These are phyloP conservation scores for Aphidoletes aphidimyza DNA, from an alignment of 2,888 invertebrate species.

Conservation along the genomic window DNA sequence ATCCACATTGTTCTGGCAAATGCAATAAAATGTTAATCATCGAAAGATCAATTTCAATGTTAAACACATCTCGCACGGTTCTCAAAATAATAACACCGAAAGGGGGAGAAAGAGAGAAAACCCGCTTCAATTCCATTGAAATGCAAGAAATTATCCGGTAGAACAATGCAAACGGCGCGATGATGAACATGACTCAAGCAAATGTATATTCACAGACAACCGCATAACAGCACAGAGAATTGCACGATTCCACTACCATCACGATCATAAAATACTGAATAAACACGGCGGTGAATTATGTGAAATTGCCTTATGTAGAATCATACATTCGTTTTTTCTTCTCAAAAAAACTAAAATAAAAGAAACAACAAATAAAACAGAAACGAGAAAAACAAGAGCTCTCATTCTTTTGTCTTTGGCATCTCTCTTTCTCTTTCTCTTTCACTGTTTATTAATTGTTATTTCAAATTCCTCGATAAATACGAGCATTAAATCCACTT, in stretches of 20 bases:
- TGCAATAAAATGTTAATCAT: constrained; percentile 5
- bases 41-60: constrained; percentile 38
- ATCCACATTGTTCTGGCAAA: not conserved
- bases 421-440: too few relatives aligned
- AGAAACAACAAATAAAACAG: too few relatives aligned
- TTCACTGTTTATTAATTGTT: not conserved
- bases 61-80: constrained; percentile 2
- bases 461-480: constrained; percentile 28
- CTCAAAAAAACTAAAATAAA: too few relatives aligned
- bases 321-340: not conserved
- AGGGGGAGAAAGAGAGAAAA: not conserved
- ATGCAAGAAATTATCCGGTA: constrained; percentile 5
- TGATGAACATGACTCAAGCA: not conserved
- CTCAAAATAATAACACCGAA: too few relatives aligned
- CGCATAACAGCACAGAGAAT: not conserved
- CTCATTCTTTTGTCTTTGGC: constrained; percentile 45
- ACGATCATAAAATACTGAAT: constrained; percentile 23
- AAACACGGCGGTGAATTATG: constrained; percentile 37
- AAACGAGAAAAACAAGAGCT: constrained; percentile 35
- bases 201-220: not conserved
- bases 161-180: not conserved
- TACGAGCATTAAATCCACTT: constrained; percentile 11
- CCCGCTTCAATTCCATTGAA: constrained; percentile 32
- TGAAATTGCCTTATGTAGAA: constrained; percentile 43
- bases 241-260: constrained; percentile 3